These are phyloP conservation scores for Macropus fuliginosus DNA, from an alignment of 2,797 vertebrate species.

Conservation along the genomic window DNA sequence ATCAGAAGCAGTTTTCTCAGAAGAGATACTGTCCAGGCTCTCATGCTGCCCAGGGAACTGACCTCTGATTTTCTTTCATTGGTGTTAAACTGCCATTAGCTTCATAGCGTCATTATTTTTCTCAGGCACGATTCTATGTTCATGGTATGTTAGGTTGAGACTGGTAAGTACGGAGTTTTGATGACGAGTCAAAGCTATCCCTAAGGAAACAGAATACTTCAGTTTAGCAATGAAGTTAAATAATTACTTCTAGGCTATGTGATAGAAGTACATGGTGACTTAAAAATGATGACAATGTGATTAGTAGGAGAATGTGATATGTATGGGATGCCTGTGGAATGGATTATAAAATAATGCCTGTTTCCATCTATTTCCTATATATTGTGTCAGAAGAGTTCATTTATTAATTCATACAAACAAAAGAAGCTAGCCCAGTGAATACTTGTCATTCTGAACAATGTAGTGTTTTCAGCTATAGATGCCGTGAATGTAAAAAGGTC, in stretches of 20 bases:
- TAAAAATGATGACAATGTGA: constrained; percentile 84
- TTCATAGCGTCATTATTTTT: constrained; percentile 59
- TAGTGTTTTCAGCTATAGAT: constrained; percentile 43
- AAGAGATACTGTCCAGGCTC: constrained; percentile 59
- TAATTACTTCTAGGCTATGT: constrained; percentile 84
- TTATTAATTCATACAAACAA: constrained; percentile 78
- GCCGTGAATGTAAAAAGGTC: constrained; percentile 61
- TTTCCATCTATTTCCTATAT: constrained; percentile 74
- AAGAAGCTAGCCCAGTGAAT: constrained; percentile 40
- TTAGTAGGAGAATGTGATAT: constrained; percentile 81
- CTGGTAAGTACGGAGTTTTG: constrained; percentile 75
- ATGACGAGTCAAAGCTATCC: constrained; percentile 81
- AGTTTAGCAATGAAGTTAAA: constrained; percentile 84
- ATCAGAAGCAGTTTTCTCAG: constrained; percentile 41
- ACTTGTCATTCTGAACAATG: constrained; percentile 25
- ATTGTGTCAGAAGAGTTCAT: constrained; percentile 76
- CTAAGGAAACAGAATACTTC: constrained; percentile 83
- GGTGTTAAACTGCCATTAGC: constrained; percentile 67
- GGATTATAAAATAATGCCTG: constrained; percentile 75
- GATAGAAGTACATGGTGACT: constrained; percentile 83
- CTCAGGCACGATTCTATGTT: constrained; percentile 70
- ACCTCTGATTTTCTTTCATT: constrained; percentile 68
- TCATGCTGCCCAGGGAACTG: constrained; percentile 50
- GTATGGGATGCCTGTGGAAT: constrained; percentile 74
- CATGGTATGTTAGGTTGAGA: constrained; percentile 70